phyloP scores from a whole-genome alignment of 1,140 invertebrate genomes.

The Chymomyza costata region DNA sequence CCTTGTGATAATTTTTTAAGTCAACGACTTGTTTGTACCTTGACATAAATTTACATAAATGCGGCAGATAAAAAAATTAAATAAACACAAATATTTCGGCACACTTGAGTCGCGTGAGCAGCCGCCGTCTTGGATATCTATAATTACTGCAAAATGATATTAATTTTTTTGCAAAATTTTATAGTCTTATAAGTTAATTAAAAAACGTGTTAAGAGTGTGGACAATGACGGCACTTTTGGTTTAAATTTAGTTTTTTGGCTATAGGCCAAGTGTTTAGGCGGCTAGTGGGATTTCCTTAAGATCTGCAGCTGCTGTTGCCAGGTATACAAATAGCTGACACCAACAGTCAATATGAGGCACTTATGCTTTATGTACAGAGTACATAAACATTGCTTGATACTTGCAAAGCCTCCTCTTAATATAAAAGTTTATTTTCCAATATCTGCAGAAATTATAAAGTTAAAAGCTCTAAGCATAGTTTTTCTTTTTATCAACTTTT shows the following conservation, averaged over 20 bases:
- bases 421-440: too few species aligned
- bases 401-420: too few species aligned
- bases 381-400: too few species aligned
- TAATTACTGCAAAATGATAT: too few species aligned
- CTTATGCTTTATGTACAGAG: too few species aligned
- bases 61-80: slow-evolving; percentile 12
- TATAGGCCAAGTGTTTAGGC: slow-evolving; percentile 25
- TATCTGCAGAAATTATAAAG: too few species aligned
- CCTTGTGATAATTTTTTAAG: slow-evolving; percentile 4
- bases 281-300: slow-evolving; percentile 47
- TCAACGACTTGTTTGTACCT: slow-evolving; percentile 47
- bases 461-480: too few species aligned
- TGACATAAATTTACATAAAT: slow-evolving; percentile 56
- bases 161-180: too few species aligned
- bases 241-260: slow-evolving; percentile 17
- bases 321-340: too few species aligned
- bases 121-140: too few species aligned
- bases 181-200: slow-evolving; percentile 26
- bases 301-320: slow-evolving; percentile 19
- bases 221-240: not conserved
- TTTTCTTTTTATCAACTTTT: too few species aligned
- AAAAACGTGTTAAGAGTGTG: slow-evolving; percentile 11
- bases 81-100: slow-evolving; percentile 22
- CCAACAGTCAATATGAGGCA: too few species aligned
- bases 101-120: slow-evolving; percentile 2